A percentile compares a stretch with the other conserved stretches of the same genome.
Evolutionary conservation across 2,888 invertebrate species (phyloP).

Genomic region (Nyleta sp.): DNA sequence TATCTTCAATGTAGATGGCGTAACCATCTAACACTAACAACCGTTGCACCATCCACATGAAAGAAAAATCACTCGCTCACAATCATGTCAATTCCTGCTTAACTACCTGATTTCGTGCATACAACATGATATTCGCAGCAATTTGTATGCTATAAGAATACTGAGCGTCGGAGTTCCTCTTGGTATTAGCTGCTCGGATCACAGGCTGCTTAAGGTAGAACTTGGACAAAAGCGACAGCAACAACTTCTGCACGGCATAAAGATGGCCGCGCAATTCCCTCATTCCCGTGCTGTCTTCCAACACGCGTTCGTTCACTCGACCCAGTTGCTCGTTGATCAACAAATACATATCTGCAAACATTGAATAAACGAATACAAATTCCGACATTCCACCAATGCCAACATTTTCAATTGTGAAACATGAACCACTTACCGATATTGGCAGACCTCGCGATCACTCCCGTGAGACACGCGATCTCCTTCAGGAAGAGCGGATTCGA

Average conservation of each 20-base stretch:
- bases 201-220: constrained; percentile 83
- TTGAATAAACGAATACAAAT: too few relatives aligned
- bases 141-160: constrained; percentile 84
- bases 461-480: constrained; percentile 91
- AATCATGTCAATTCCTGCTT: background rate
- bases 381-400: too few relatives aligned
- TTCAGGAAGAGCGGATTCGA: constrained; percentile 87
- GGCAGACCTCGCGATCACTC: constrained; percentile 88
- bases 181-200: constrained; percentile 63
- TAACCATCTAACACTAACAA: too few relatives aligned
- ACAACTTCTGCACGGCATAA: constrained; percentile 88
- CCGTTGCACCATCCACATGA: too few relatives aligned
- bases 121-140: constrained; percentile 88
- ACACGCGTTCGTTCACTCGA: constrained; percentile 68
- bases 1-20: too few relatives aligned
- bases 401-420: too few relatives aligned
- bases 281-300: constrained; percentile 77
- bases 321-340: constrained; percentile 78
- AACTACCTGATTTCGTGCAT: constrained; percentile 85
- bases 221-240: constrained; percentile 89
- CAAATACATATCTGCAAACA: constrained; percentile 76
- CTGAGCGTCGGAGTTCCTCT: constrained; percentile 70
- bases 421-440: constrained; percentile 80
- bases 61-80: too few relatives aligned
- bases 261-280: constrained; percentile 84